Evolutionary conservation across 2,797 vertebrate genomes (phyloP).

Genomic region (Cercopithecus mitis): DNA sequence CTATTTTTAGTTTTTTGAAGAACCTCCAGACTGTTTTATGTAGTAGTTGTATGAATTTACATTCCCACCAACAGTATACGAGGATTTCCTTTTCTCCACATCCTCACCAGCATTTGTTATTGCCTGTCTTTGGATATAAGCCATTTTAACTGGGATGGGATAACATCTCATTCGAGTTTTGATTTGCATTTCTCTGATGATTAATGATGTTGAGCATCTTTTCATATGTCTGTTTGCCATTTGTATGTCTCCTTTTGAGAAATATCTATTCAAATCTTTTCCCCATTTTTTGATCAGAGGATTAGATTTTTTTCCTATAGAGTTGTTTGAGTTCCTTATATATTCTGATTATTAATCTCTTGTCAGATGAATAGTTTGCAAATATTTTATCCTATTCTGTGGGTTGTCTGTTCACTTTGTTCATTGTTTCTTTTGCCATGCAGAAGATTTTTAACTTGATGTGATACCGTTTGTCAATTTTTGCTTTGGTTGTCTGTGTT

Average conservation of each 20-base stretch:
- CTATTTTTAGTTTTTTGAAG: background rate
- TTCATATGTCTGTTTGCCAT: background rate
- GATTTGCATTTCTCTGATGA: background rate
- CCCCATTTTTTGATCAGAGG: no score
- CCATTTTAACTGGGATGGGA: background rate
- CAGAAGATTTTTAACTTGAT: no score
- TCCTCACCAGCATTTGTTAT: background rate
- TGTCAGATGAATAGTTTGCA: no score
- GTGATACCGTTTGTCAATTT: no score
- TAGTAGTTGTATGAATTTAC: background rate
- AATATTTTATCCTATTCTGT: no score
- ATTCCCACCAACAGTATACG: background rate
- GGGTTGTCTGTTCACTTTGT: no score
- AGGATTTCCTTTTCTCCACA: background rate
- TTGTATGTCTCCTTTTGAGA: background rate
- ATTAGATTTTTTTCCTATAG: no score
- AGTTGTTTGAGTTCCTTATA: no score
- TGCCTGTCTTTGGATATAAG: background rate
- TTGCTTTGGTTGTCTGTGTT: no score
- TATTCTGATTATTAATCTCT: no score
- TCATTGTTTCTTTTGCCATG: no score
- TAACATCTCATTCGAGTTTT: background rate
- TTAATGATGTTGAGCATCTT: background rate
- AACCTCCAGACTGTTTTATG: background rate
- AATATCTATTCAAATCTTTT: no score